Conservation (phyloP, 2,113 vertebrate species). For the Corythaeola cristata region DNA sequence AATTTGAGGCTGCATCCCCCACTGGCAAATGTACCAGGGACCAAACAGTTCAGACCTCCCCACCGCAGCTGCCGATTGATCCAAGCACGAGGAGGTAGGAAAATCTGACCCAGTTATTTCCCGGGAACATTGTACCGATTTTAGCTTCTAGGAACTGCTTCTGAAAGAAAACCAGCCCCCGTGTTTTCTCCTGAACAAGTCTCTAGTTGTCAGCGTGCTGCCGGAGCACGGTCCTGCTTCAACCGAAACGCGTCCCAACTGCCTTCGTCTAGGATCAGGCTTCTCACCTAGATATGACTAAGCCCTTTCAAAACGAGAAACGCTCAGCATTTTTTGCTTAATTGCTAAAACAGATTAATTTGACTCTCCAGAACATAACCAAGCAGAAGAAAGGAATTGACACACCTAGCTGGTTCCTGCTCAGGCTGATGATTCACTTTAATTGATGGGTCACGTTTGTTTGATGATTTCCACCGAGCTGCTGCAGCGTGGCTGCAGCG, state of each 20-base stretch:
- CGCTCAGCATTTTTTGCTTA: neutral
- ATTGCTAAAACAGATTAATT: constrained; percentile 47
- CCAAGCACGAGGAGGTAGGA: neutral
- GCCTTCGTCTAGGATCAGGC: neutral
- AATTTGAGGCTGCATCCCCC: neutral
- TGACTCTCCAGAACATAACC: neutral
- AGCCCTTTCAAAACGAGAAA: neutral
- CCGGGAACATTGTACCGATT: neutral
- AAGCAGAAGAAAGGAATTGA: constrained; percentile 27
- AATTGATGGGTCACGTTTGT: neutral
- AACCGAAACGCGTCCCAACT: neutral
- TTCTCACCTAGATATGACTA: constrained; percentile 38
- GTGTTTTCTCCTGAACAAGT: neutral
- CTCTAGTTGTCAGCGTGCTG: neutral
- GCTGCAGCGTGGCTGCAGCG: neutral
- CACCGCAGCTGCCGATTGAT: neutral
- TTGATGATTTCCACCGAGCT: neutral
- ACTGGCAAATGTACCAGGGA: neutral
- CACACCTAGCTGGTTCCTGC: constrained; percentile 44
- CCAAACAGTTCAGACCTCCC: neutral
- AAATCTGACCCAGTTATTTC: neutral
- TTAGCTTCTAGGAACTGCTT: neutral
- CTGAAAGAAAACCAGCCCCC: neutral
- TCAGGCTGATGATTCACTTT: neutral
- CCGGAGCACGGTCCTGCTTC: neutral